These are phyloP conservation scores for Bucorvus abyssinicus DNA, from an alignment of 2,797 vertebrate genomes.

Conservation along the genomic window DNA sequence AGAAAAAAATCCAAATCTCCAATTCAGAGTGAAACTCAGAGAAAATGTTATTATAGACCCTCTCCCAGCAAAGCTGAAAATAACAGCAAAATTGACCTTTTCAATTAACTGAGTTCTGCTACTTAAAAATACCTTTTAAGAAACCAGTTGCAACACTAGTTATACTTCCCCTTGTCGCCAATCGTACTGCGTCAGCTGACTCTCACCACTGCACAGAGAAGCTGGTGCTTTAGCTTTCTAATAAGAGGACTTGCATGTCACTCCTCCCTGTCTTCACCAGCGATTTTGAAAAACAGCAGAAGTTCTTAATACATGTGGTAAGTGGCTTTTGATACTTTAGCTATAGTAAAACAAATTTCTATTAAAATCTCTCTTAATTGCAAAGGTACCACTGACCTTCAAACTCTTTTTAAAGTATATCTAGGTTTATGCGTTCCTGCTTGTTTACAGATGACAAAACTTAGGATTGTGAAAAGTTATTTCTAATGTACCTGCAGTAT, in stretches of 20 bases:
- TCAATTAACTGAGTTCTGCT: neutral
- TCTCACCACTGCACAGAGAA: conserved; percentile 41
- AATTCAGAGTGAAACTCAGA: neutral
- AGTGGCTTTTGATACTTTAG: conserved; percentile 53
- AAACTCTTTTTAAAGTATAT: neutral
- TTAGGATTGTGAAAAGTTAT: neutral
- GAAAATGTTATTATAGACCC: neutral
- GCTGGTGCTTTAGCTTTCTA: conserved; percentile 57
- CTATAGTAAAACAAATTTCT: neutral
- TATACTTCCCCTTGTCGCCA: conserved; percentile 44
- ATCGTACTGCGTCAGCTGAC: conserved; percentile 19
- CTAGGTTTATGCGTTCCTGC: neutral
- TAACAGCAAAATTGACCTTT: neutral
- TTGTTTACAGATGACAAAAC: neutral
- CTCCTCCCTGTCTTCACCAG: neutral
- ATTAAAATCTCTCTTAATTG: neutral
- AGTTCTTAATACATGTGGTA: conserved; percentile 39
- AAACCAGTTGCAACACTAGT: conserved; percentile 1
- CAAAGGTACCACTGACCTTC: neutral
- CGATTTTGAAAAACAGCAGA: neutral
- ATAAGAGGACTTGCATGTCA: conserved; percentile 10
- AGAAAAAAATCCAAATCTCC: neutral
- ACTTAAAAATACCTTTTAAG: neutral
- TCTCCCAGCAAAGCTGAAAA: neutral
- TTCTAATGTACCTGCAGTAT: neutral